Base-by-base conservation (phyloP, 2,797 vertebrate species). In the Halcyon smyrnensis region DNA sequence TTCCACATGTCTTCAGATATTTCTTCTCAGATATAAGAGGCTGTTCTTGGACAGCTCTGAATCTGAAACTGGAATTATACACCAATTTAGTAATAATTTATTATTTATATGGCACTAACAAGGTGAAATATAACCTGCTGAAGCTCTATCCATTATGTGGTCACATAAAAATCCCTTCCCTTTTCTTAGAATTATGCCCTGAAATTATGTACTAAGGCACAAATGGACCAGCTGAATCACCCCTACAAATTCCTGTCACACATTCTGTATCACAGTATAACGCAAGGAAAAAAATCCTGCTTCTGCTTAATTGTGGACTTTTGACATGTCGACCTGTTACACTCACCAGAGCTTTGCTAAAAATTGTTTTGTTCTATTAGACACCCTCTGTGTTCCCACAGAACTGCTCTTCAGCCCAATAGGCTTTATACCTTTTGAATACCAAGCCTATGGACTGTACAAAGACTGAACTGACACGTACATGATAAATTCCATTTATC, bases 1-100 rank as follows among this genome's bases (percentile, higher is more conserved):
- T 92, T 94, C 43, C 68, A 75, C 64, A 50, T 69, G 73, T 60
- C 48, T 93, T 93, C 84, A 85, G 45, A 34, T 90, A 94, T 78
- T 95, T 57, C 28, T 84, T 82, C 74, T 89, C 12, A 70, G 20
- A 68, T 86, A 17, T 24, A 37, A 39, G 27, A 75, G 16, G 7
- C 84, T 89, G 41, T 27, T 94, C 41, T 89, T 95, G 74, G 69
- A 80, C 43, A 84, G 28, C 46, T 6, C 30, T 77, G 36, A 74
- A 68, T 39, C 12, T 74, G 48, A 76, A 94, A 68, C 65, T 79
- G 64, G 34, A 78, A 65, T 85, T 53, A 68, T 27, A 63, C 8
- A 14, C 14, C 37, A 63, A 43, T 90, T 90, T 71, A 54, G 32
- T 74, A n/a, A 25, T 45, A 57, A 83, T 64, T 80, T 57, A 39